A percentile compares a stretch with the other conserved stretches of the same genome.
Evolutionary conservation across 2,113 vertebrate species (phyloP).

Genomic region (Hemiprocne comata): DNA sequence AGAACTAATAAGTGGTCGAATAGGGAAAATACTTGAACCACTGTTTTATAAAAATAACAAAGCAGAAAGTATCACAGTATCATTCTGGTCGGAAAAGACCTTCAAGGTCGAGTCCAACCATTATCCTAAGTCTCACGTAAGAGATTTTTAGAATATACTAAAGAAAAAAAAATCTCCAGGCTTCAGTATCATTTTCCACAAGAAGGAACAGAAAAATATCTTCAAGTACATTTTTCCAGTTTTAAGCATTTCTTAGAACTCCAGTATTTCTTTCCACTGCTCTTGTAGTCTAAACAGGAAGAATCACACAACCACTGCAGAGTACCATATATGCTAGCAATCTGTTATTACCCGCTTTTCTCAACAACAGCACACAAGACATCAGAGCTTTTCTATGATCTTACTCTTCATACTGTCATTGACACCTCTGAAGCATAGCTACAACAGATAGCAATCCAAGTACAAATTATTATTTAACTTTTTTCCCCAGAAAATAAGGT

Average conservation of each 20-base stretch:
- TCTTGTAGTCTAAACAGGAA: not conserved
- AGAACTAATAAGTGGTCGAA: not conserved
- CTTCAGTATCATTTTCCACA: not conserved
- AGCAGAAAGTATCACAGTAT: too few species aligned
- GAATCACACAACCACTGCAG: not conserved
- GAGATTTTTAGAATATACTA: not conserved
- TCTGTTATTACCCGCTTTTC: not conserved
- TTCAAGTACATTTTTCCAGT: not conserved
- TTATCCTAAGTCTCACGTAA: not conserved
- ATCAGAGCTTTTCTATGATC: not conserved
- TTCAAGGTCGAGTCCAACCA: too few species aligned
- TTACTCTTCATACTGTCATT: not conserved
- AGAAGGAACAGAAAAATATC: not conserved
- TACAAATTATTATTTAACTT: not conserved
- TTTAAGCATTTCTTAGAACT: not conserved
- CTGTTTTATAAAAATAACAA: not conserved
- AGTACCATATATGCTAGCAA: not conserved
- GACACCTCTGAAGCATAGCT: not conserved
- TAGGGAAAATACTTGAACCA: not conserved
- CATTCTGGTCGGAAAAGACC: too few species aligned
- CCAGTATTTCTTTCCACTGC: not conserved
- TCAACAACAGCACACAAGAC: not conserved
- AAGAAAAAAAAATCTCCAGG: not conserved
- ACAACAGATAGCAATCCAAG: not conserved
- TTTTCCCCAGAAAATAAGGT: not conserved